These are phyloP conservation scores for Smittia sp. DNA, from an alignment of 2,888 invertebrate genomes.

Conservation along the genomic window DNA sequence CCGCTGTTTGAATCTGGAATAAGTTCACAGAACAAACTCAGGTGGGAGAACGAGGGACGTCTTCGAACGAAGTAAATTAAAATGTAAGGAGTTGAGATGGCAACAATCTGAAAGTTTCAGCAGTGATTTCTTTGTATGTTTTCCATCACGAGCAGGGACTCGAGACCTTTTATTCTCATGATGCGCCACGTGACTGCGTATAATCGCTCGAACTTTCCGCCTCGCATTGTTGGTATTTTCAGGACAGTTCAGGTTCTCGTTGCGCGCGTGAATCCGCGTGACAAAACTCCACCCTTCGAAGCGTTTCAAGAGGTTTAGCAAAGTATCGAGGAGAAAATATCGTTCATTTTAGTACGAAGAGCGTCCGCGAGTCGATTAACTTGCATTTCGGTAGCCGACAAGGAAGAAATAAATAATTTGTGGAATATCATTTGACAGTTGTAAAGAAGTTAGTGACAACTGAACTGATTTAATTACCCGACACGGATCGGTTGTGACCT, in stretches of 20 bases:
- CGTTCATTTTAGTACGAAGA: slow-evolving; percentile 28
- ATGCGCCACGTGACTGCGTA: slow-evolving; percentile 35
- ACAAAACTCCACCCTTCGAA: slow-evolving; percentile 42
- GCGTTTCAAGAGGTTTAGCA: neutral
- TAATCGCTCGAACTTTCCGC: slow-evolving; percentile 24
- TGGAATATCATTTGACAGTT: neutral
- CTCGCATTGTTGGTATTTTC: slow-evolving; percentile 22
- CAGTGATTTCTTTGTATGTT: no score
- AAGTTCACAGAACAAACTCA: no score
- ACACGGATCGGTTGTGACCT: neutral
- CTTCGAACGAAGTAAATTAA: no score
- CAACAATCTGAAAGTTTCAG: no score
- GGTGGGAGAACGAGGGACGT: no score
- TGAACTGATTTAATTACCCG: neutral
- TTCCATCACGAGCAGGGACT: neutral
- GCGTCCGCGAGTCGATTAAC: slow-evolving; percentile 8
- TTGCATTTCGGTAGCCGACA: neutral
- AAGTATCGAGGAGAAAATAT: neutral
- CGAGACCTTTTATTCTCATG: neutral
- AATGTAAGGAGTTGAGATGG: no score
- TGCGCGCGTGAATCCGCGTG: slow-evolving; percentile 54
- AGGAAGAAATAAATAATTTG: neutral
- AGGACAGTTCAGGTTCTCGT: slow-evolving; percentile 46
- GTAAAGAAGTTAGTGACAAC: neutral
- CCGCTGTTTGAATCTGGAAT: no score